Base-by-base conservation (phyloP, 1,140 invertebrate genomes). In the Lordiphosa collinella region DNA sequence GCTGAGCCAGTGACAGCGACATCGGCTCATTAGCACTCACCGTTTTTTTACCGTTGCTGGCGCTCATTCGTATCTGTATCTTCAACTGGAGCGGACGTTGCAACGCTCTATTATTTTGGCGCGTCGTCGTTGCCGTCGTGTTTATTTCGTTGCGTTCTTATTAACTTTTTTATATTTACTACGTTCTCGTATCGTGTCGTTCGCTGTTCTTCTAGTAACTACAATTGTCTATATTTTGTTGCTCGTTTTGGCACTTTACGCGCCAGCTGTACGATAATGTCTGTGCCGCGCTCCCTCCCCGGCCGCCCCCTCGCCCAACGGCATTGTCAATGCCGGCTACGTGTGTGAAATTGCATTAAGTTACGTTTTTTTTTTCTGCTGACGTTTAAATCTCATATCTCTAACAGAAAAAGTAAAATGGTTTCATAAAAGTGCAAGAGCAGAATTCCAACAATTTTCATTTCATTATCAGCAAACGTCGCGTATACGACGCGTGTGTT, bases 91-190 rank as follows among this genome's bases (percentile, higher is more conserved):
- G 69, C 70, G 65, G 70, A 79, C 75, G 66, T 69, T 50, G 48
- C 43, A 50, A 48, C 49, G 57, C 68, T 67, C 41, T 53, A 37
- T 49, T 48, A 58, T 36, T 63, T 68, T 75, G 54, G 70, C 53
- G 65, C 46, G 71, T 49, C 46, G 22, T 34, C 46, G 64, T 22
- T 47, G 22, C 14, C 44, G 55, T 58, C 57, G 56, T 70, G 48
- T 73, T 74, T 71, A 66, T 61, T 74, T 76, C 58, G 73, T 80
- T 80, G 76, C 70, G 70, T 82, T 80, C 76, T 80, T 80, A 82
- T 75, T 82, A 80, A 80, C 75, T 82, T 76, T 67, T 68, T 69
- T 69, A 65, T 76, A 64, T 82, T 76, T 76, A 82, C 76, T 76
- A 70, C 76, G 56, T n/a, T 18, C 11, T 57, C 63, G 43, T 49